Evolutionary conservation across 2,113 vertebrate genomes (phyloP), one percentile per base, ranked within the genome.

Genomic region (Meles meles): DNA sequence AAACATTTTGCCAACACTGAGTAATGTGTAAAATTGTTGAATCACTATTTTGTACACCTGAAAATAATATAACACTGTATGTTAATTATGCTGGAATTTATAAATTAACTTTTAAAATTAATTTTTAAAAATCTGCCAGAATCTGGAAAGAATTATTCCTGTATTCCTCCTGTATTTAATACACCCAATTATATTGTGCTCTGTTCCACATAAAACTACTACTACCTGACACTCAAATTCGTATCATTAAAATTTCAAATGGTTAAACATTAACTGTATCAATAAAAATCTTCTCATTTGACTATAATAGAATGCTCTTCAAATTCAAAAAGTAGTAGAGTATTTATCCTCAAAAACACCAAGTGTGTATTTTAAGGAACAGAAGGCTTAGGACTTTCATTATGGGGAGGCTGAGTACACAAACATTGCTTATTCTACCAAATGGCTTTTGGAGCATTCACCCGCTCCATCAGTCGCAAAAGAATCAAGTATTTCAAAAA

Each of bases 231-330:
- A 96, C 20, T 84, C 57, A 69, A 93, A 90, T 29, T 86, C 72
- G 6, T 82, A 71, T 47, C 21, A 92, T 67, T 80, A 72, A 97
- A 87, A 88, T 6, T 44, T 17, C 29, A 88, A 91, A 93, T 14
- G n/a, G 37, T 57, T 95, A 81, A 95, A 82, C 55, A 76, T 34
- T 90, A 93, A 29, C n/a, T 59, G 23, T 74, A 74, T 90, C 47
- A 95, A 94, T 59, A 93, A 86, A 93, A 79, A 88, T 37, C 59
- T 67, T 13, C 42, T 61, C 67, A 44, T 25, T 49, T 25, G 25
- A 95, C 42, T 86, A 1, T 84, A 95, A 88, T 4, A 90, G 69
- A 93, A 96, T 84, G 61, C 52, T 71, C 42, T 34, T 95, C 72
- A 83, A 83, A 83, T 72, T 93, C 76, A 95, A 93, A 25, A 92